Conservation (phyloP, 2,113 vertebrate genomes). For the Rhinogobius similis region DNA sequence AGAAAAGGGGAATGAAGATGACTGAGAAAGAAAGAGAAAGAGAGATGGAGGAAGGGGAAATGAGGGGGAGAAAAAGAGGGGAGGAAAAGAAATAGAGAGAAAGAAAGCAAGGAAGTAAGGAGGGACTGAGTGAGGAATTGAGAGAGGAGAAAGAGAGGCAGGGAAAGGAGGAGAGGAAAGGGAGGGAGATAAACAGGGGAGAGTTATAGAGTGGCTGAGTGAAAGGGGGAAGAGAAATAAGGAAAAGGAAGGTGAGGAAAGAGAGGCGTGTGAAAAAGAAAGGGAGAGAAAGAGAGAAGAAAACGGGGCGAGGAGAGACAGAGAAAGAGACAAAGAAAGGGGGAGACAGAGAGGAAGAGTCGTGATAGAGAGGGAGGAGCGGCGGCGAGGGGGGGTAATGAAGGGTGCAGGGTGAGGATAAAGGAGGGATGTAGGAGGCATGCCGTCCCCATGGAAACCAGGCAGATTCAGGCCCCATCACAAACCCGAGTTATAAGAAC, state of each 20-base stretch:
- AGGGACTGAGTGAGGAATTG: neutral
- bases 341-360: neutral
- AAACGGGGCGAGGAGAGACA: neutral
- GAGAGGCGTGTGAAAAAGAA: too few relatives aligned
- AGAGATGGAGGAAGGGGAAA: neutral
- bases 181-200: too few relatives aligned
- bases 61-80: too few relatives aligned
- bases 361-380: neutral
- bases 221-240: too few relatives aligned
- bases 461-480: neutral
- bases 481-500: neutral
- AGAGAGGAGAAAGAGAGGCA: neutral
- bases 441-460: constrained; percentile 3
- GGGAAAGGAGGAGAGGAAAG: neutral
- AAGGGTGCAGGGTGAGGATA: neutral
- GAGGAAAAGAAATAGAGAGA: neutral
- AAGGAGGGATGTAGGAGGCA: constrained; percentile 2
- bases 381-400: neutral
- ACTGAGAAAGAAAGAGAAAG: too few relatives aligned
- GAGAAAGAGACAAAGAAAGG: neutral
- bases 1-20: neutral
- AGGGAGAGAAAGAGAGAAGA: neutral
- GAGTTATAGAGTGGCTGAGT: too few relatives aligned
- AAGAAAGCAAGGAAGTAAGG: neutral
- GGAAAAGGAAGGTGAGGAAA: too few relatives aligned